Conservation (phyloP, 1,140 invertebrate genomes). For the Cherax destructor region DNA sequence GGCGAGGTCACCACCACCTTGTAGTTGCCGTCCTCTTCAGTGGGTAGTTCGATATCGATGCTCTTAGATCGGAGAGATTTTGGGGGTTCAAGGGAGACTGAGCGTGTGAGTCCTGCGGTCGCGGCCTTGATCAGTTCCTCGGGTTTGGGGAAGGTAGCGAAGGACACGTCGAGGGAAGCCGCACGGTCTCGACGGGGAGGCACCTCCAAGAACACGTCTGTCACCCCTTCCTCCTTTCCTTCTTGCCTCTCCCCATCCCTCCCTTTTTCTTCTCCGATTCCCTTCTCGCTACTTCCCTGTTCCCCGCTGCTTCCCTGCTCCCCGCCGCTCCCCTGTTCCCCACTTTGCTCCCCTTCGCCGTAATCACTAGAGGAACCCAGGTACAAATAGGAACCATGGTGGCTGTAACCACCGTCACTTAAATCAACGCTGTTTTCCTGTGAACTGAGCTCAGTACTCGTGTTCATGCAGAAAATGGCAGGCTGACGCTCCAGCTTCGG, state of each 20-base stretch:
- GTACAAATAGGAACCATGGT: constrained; percentile 74
- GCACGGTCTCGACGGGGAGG: constrained; percentile 85
- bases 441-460: constrained; percentile 75
- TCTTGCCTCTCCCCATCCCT: constrained; percentile 83
- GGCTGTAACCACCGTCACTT: constrained; percentile 74
- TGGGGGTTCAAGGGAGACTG: constrained; percentile 64
- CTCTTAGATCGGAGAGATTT: constrained; percentile 84
- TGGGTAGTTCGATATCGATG: constrained; percentile 92
- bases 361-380: constrained; percentile 75
- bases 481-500: constrained; percentile 82
- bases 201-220: constrained; percentile 74
- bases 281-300: not conserved
- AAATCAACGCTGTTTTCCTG: constrained; percentile 76
- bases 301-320: not conserved
- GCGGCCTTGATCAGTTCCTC: constrained; percentile 34
- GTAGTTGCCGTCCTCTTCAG: constrained; percentile 88
- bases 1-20: constrained; percentile 79
- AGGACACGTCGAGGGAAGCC: constrained; percentile 89
- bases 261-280: constrained; percentile 76
- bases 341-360: constrained; percentile 71
- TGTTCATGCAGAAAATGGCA: constrained; percentile 82
- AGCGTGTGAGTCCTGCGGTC: constrained; percentile 55
- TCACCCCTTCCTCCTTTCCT: constrained; percentile 76
- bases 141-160: constrained; percentile 73
- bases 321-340: not conserved